Evolutionary conservation across 2,797 vertebrate species (phyloP).

Genomic region (Oryzias dopingdopingensis): DNA sequence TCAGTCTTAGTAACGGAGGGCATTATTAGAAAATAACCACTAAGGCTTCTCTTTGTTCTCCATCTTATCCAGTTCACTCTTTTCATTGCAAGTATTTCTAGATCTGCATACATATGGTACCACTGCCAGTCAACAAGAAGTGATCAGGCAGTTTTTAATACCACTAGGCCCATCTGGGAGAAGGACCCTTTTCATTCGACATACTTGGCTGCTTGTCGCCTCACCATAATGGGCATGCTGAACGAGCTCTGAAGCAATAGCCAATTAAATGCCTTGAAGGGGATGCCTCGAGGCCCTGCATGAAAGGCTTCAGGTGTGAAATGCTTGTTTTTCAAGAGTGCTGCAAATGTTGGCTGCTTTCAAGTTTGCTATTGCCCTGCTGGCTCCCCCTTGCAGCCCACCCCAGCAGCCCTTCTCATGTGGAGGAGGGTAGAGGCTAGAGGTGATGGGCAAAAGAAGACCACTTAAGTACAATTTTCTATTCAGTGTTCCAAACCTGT

Average conservation of each 20-base stretch:
- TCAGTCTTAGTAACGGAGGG: slow-evolving; percentile 15
- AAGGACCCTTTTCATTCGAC: slow-evolving; percentile 91
- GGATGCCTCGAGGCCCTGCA: slow-evolving; percentile 90
- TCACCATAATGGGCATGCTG: slow-evolving; percentile 92
- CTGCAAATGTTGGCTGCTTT: slow-evolving; percentile 98
- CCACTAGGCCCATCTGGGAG: slow-evolving; percentile 85
- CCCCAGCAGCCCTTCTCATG: slow-evolving; percentile 85
- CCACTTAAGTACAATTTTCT: slow-evolving; percentile 99
- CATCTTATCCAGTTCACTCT: slow-evolving; percentile 37
- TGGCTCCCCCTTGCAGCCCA: slow-evolving; percentile 75
- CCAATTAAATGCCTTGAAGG: slow-evolving; percentile 99
- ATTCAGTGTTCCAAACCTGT: slow-evolving; percentile 94
- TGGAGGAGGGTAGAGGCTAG: slow-evolving; percentile 79
- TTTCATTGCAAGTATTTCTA: slow-evolving; percentile 57
- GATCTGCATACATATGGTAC: slow-evolving; percentile 70
- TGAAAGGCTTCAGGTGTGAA: slow-evolving; percentile 99
- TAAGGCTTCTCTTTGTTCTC: slow-evolving; percentile 27
- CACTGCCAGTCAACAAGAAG: slow-evolving; percentile 84
- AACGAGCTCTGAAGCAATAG: slow-evolving; percentile 95
- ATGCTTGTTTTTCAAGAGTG: slow-evolving; percentile 98
- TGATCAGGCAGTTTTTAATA: slow-evolving; percentile 87
- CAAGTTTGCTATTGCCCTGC: slow-evolving; percentile 85
- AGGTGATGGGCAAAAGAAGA: slow-evolving; percentile 87
- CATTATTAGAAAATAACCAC: slow-evolving; percentile 26
- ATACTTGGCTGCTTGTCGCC: slow-evolving; percentile 91